Percentiles rank a stretch among this genome's conserved stretches.
phyloP scores from a whole-genome alignment of 2,113 vertebrate genomes.

The Ivindomyrus marchei region DNA sequence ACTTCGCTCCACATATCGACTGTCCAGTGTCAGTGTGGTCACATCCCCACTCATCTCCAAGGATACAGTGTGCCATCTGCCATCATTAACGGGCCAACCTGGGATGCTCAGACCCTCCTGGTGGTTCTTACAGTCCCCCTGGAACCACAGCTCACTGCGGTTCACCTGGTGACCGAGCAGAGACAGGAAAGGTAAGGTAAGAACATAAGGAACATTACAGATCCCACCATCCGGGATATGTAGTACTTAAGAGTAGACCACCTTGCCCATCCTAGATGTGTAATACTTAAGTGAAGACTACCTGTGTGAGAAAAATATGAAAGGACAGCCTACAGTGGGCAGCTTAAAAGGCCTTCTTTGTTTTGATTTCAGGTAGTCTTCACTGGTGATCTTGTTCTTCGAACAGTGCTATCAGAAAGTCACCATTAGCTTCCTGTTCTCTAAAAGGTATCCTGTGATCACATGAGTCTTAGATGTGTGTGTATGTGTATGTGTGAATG shows the following conservation, averaged over 20 bases:
- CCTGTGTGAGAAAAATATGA: neutral
- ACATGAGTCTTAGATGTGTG: neutral
- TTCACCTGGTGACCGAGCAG: constrained; percentile 65
- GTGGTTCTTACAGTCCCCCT: constrained; percentile 85
- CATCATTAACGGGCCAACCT: constrained; percentile 81
- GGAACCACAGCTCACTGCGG: constrained; percentile 88
- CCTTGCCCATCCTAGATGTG: neutral
- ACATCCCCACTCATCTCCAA: constrained; percentile 89
- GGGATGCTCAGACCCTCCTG: constrained; percentile 88
- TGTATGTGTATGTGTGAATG: neutral
- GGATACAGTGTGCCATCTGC: constrained; percentile 84
- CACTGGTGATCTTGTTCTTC: no score
- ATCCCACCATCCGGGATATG: neutral
- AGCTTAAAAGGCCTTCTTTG: neutral
- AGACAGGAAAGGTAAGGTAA: constrained; percentile 4
- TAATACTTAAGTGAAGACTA: neutral
- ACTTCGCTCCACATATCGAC: constrained; percentile 89
- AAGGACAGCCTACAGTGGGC: neutral
- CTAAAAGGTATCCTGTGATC: neutral
- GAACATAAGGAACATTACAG: neutral
- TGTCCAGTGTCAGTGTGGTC: constrained; percentile 83
- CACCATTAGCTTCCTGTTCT: no score
- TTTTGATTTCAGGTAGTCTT: neutral
- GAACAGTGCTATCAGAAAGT: no score
- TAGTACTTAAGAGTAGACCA: neutral